phyloP scores from a whole-genome alignment of 2,888 invertebrate genomes.

The Microdon myrmicae region DNA sequence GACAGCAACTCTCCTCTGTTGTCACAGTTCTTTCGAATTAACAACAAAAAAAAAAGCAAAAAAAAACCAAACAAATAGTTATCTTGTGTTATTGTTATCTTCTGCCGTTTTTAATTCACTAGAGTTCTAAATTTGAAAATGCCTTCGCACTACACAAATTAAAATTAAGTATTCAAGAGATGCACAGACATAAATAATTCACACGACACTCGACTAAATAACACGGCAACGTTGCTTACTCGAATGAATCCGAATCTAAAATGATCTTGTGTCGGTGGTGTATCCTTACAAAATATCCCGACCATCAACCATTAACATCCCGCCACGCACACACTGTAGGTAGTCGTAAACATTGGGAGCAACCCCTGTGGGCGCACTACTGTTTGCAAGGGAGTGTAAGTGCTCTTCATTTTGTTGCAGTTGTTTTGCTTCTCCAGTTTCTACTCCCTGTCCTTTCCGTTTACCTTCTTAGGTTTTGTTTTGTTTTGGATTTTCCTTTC shows the following conservation, averaged over 20 bases:
- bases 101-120: background rate
- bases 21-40: too few species aligned
- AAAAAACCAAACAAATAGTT: too few species aligned
- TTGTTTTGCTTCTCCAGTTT: too few species aligned
- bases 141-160: conserved; percentile 10
- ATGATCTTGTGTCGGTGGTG: conserved; percentile 59
- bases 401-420: conserved; percentile 18
- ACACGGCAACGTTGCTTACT: conserved; percentile 54
- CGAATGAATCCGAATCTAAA: conserved; percentile 62
- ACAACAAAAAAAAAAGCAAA: too few species aligned
- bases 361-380: conserved; percentile 28
- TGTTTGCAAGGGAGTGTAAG: conserved; percentile 33
- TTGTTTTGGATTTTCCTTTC: conserved; percentile 21
- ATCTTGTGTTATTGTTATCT: too few species aligned
- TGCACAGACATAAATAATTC: too few species aligned
- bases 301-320: conserved; percentile 38
- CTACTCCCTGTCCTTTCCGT: too few species aligned
- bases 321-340: background rate
- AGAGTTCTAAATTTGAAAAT: too few species aligned
- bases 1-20: too few species aligned
- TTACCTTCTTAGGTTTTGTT: too few species aligned
- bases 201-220: conserved; percentile 41
- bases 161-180: conserved; percentile 14
- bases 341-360: conserved; percentile 34
- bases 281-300: conserved; percentile 62